phyloP scores from a whole-genome alignment of 2,797 vertebrate genomes.

The Dallia pectoralis region DNA sequence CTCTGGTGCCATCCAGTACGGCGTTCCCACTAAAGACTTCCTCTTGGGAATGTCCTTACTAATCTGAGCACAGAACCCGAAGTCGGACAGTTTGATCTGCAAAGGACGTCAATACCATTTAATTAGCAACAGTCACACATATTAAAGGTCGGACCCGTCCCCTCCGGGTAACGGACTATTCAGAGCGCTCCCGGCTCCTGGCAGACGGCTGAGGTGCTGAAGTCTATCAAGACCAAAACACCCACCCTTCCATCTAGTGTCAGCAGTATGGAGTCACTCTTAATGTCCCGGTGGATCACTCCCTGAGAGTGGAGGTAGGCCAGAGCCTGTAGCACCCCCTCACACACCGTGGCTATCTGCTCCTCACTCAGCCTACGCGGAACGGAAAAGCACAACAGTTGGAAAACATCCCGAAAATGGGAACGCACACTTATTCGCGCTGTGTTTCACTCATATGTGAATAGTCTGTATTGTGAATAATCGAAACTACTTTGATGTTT shows the following conservation, averaged over 20 bases:
- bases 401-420: neutral
- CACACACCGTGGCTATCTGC: slow-evolving; percentile 97
- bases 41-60: slow-evolving; percentile 98
- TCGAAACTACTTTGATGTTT: slow-evolving; percentile 39
- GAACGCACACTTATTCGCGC: too few relatives aligned
- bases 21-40: slow-evolving; percentile 94
- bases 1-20: slow-evolving; percentile 96
- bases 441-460: neutral
- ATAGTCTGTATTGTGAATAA: slow-evolving; percentile 20
- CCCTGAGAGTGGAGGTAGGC: slow-evolving; percentile 96
- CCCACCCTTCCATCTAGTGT: slow-evolving; percentile 92
- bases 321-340: slow-evolving; percentile 94
- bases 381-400: slow-evolving; percentile 1
- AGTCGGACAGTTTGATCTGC: slow-evolving; percentile 98
- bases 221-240: too few relatives aligned
- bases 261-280: slow-evolving; percentile 97
- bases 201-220: too few relatives aligned
- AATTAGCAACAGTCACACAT: neutral
- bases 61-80: slow-evolving; percentile 99
- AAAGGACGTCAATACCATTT: slow-evolving; percentile 7
- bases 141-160: neutral
- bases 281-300: slow-evolving; percentile 98
- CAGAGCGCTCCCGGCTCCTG: too few relatives aligned
- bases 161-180: too few relatives aligned
- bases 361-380: slow-evolving; percentile 88